Evolutionary conservation across 2,888 invertebrate genomes (phyloP), one percentile per base, ranked within the genome.

Genomic region (Parelbella ahira): DNA sequence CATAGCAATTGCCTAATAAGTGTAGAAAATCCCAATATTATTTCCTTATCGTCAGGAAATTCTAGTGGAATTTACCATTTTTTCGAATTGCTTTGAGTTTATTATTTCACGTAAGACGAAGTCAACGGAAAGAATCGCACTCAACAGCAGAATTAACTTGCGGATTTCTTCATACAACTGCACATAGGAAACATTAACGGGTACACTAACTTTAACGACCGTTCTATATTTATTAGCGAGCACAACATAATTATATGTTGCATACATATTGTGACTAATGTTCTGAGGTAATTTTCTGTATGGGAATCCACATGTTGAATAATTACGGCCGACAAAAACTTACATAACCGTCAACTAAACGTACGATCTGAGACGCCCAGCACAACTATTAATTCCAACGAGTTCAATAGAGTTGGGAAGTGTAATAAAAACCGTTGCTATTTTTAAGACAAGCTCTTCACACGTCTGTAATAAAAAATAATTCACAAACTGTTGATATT

Each of bases 221-320:
- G 9, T 39, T 32, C 32, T 19, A 32, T 39, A 39, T 39, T 39
- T 39, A 32, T 32, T 39, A 24, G 18, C 18, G 24, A 32, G 23
- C 19, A 20, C 13, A 32, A 24, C 10, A 7, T 32, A 39, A 32
- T 39, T 32, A 25, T 32, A 32, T 24, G 23, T 29, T 32, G 8
- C 32, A 13, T 39, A 32, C 25, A 39, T 32, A 32, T 38, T 32
- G 32, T 32, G 32, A 25, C 39, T 39, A 39, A 39, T 32, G 39
- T 39, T 23, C 19, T 39, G 33, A 41, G 41, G 33, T 41, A 41
- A 41, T 41, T 41, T 41, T 33, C 33, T 33, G 39, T 32, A 32
- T 41, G 32, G 39, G 39, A 41, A 41, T 41, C 30, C 32, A 41
- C 32, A 33, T 27, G 25, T 25, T 33, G 33, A 33, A 41, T 41